Evolutionary conservation across 2,888 invertebrate genomes (phyloP), one percentile per base, ranked within the genome.

Genomic region (Aphidoletes aphidimyza): DNA sequence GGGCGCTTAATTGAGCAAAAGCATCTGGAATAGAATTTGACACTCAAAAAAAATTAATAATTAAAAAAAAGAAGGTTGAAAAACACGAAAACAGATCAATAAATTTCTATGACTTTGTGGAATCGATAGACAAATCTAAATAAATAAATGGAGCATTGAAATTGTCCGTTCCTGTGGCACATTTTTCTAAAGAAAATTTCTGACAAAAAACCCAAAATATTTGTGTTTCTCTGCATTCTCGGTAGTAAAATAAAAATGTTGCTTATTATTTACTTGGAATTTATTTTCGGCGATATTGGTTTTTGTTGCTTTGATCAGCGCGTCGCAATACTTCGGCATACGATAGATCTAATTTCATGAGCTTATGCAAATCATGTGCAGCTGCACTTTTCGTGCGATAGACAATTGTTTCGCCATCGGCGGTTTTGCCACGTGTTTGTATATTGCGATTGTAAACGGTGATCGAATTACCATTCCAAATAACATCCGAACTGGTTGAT

Each of bases 311-410:
- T 83, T 84, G 84, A 86, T 90, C 90, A 11, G 90, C 93, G 88
- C 94, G 93, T 86, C 95, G 92, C 86, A 96, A 90, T 30, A 94
- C 96, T 89, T 96, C 96, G 8, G 96, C 96, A 89, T 96, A 96
- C 19, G 96, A 95, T 88, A 95, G 92, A 88, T 96, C 96, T 84
- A 96, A 91, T 88, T 94, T 93, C 88, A 95, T 94, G 85, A 96
- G 90, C 88, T 94, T 95, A 88, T 95, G 94, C 86, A 96, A 93
- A 87, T 96, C 95, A 88, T 95, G 95, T 17, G 96, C 95, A 8
- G 95, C 96, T 11, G 94, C 92, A 89, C 95, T 95, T 3, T 92
- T 92, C 87, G 92, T 92, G 87, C 92, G 93, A 85, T 92, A 92
- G 17, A 89, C 88, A 84, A 87, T 88, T 85, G 87, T 88, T 85